phyloP scores from a whole-genome alignment of 2,113 vertebrate species.

The Dermatemys mawii region DNA sequence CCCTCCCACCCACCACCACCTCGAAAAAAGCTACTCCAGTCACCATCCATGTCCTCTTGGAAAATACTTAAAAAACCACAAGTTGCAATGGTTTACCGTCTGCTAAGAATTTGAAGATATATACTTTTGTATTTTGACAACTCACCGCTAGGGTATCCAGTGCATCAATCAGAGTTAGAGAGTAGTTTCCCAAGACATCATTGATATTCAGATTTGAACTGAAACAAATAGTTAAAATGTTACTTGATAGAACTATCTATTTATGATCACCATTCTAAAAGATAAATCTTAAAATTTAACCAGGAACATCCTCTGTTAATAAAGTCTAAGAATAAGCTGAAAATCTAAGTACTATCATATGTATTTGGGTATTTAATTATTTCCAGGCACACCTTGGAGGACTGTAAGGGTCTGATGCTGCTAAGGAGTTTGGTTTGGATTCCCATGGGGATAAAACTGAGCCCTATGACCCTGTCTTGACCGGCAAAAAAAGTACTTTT shows the following conservation, averaged over 20 bases:
- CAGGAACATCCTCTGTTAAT: neutral
- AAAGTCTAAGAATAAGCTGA: neutral
- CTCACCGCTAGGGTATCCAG: slow-evolving; percentile 96
- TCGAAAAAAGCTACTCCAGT: neutral
- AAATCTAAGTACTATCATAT: neutral
- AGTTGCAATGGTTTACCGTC: too few species aligned
- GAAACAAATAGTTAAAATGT: slow-evolving; percentile 57
- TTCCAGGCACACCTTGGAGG: neutral
- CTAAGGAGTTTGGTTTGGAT: neutral
- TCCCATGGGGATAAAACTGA: neutral
- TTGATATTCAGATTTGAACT: slow-evolving; percentile 99
- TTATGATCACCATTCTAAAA: neutral
- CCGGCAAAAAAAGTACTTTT: neutral
- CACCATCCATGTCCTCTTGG: neutral
- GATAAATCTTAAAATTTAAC: neutral
- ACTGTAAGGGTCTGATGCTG: neutral
- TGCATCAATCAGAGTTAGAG: slow-evolving; percentile 93
- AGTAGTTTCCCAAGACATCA: slow-evolving; percentile 97
- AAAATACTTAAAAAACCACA: neutral
- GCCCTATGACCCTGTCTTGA: neutral
- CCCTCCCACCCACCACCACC: neutral
- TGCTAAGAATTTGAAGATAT: neutral
- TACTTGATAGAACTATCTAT: neutral
- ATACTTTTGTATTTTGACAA: neutral
- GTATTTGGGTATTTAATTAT: neutral